Evolutionary conservation across 2,888 invertebrate genomes (phyloP).

Genomic region (Pseudococcus longispinus): DNA sequence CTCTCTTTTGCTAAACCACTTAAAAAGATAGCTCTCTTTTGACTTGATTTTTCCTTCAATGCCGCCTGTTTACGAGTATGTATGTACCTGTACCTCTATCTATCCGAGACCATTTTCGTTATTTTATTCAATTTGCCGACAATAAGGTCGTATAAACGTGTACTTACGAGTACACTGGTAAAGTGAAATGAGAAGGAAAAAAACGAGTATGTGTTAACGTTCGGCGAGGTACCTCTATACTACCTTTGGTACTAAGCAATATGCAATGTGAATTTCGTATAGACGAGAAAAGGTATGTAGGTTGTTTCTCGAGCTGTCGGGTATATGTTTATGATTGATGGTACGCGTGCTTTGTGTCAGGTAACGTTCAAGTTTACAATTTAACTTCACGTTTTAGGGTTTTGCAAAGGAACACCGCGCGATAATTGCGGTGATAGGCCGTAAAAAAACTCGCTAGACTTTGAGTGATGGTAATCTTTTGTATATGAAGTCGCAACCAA

Average conservation of each 20-base stretch:
- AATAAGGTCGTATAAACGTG: neutral
- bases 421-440: constrained; percentile 11
- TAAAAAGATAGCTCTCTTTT: constrained; percentile 22
- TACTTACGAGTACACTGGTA: neutral
- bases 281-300: neutral
- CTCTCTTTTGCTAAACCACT: neutral
- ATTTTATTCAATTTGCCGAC: constrained; percentile 5
- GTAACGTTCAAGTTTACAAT: constrained; percentile 18
- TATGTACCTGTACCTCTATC: neutral
- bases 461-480: constrained; percentile 22
- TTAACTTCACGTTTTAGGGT: neutral
- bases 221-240: too few species aligned
- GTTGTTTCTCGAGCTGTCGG: neutral
- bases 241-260: neutral
- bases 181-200: neutral
- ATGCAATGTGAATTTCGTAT: neutral
- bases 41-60: neutral
- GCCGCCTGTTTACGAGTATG: too few species aligned
- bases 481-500: neutral
- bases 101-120: neutral
- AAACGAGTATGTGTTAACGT: neutral
- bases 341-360: constrained; percentile 13
- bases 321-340: constrained; percentile 11
- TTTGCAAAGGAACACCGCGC: neutral
- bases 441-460: constrained; percentile 13